These are phyloP conservation scores for Sarcophaga peregrina DNA, from an alignment of 1,140 invertebrate genomes.

Conservation along the genomic window DNA sequence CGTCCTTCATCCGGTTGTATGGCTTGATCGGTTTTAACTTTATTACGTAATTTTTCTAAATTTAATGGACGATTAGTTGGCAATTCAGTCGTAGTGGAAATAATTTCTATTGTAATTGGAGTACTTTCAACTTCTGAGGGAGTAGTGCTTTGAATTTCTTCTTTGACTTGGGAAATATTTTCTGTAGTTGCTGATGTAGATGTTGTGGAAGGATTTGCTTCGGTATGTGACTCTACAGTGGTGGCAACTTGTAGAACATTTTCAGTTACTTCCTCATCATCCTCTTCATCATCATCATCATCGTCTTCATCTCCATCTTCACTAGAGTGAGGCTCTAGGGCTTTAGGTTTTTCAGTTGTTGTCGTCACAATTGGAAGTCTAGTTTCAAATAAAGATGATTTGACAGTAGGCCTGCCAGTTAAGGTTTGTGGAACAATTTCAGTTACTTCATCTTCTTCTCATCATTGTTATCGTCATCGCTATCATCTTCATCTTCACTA, in stretches of 20 bases:
- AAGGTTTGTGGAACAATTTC: not conserved
- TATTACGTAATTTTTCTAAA: conserved; percentile 51
- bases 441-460: not conserved
- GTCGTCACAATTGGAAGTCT: not conserved
- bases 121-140: not conserved
- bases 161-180: not conserved
- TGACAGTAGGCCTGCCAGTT: not conserved
- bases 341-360: not conserved
- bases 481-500: not conserved
- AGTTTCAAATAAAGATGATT: not conserved
- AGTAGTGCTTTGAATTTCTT: not conserved
- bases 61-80: conserved; percentile 12
- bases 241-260: not conserved
- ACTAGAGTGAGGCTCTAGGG: too few species aligned
- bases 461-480: conserved; percentile 8
- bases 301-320: too few species aligned
- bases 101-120: not conserved
- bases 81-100: not conserved
- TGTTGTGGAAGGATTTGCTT: not conserved
- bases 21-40: conserved; percentile 55
- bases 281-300: not conserved
- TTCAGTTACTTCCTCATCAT: not conserved
- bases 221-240: not conserved
- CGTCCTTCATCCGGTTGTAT: conserved; percentile 53
- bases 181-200: not conserved